Evolutionary conservation across 2,888 invertebrate species (phyloP).

Genomic region (Stenurella melanura): DNA sequence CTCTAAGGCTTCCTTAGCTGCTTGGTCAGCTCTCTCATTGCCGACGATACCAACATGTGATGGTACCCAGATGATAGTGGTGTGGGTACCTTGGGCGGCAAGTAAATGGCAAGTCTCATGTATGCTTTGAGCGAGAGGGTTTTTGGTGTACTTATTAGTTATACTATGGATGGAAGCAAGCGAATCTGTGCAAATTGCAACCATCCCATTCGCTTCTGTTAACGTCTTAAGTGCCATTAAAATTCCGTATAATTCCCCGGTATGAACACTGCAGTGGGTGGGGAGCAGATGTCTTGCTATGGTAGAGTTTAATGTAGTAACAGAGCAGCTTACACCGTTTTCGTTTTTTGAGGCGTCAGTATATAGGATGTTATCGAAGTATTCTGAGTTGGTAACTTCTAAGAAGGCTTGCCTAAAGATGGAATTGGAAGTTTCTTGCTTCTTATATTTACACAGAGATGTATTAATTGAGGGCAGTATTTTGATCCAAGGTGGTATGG

Average conservation of each 20-base stretch:
- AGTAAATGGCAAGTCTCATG: too few relatives aligned
- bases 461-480: background rate
- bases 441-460: background rate
- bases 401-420: background rate
- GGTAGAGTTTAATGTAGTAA: background rate
- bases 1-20: background rate
- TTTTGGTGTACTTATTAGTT: too few relatives aligned
- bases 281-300: background rate
- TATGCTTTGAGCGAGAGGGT: too few relatives aligned
- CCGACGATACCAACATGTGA: too few relatives aligned
- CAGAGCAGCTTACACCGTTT: background rate
- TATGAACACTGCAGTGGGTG: too few relatives aligned
- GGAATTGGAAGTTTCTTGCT: background rate
- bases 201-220: background rate
- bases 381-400: background rate
- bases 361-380: background rate
- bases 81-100: too few relatives aligned
- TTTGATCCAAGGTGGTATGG: conserved; percentile 15
- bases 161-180: background rate
- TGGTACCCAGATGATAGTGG: too few relatives aligned
- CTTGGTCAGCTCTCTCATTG: background rate
- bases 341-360: background rate
- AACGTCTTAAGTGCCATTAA: background rate
- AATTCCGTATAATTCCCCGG: background rate
- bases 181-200: background rate